phyloP scores from a whole-genome alignment of 2,113 vertebrate genomes.

The Periophthalmodon schlosseri region DNA sequence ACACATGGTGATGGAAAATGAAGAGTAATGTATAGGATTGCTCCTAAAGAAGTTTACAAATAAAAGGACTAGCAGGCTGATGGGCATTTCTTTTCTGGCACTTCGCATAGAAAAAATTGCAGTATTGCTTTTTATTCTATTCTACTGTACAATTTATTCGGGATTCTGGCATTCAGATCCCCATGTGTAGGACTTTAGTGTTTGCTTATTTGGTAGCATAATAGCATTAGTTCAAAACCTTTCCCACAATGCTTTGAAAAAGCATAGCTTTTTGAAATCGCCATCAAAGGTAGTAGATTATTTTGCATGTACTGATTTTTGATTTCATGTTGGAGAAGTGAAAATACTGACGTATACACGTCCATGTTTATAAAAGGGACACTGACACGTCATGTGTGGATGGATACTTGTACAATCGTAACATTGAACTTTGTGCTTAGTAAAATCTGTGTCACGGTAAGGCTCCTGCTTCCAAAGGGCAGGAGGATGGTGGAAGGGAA shows the following conservation, averaged over 20 bases:
- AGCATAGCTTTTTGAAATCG: constrained; percentile 70
- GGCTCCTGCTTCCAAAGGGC: constrained; percentile 32
- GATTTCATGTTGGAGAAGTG: constrained; percentile 64
- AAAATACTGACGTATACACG: constrained; percentile 60
- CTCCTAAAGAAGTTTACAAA: constrained; percentile 68
- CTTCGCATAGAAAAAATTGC: constrained; percentile 74
- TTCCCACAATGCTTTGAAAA: constrained; percentile 71
- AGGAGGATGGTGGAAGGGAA: constrained; percentile 43
- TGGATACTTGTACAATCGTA: constrained; percentile 66
- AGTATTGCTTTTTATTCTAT: constrained; percentile 78
- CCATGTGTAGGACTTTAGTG: constrained; percentile 76
- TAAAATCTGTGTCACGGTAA: constrained; percentile 51
- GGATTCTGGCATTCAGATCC: constrained; percentile 78
- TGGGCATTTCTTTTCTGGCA: constrained; percentile 72
- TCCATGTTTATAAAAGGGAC: constrained; percentile 50
- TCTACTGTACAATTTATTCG: constrained; percentile 75
- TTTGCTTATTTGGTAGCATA: constrained; percentile 81
- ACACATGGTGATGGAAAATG: constrained; percentile 9
- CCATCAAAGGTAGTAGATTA: constrained; percentile 73
- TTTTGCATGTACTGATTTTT: constrained; percentile 75
- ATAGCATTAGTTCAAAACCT: constrained; percentile 75
- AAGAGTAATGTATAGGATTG: constrained; percentile 55
- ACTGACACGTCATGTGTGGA: constrained; percentile 42
- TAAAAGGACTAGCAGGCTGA: constrained; percentile 46
- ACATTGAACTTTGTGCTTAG: constrained; percentile 68